A percentile compares a stretch with the other conserved stretches of the same genome.
phyloP scores from a whole-genome alignment of 2,113 vertebrate genomes.

The Psilopsiagon aurifrons region DNA sequence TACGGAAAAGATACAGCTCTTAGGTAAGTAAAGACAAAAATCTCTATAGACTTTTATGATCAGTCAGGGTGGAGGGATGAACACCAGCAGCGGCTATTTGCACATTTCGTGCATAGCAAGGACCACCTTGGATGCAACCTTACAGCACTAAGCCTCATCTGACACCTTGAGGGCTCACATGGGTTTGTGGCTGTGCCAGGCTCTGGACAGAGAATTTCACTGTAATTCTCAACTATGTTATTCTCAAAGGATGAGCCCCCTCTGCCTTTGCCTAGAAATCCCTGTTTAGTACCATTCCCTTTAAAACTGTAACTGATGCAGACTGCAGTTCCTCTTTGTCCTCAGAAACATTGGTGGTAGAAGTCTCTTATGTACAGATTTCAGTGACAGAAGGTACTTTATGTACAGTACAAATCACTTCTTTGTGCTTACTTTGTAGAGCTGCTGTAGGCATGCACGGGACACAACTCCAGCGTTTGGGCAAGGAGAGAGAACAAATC shows the following conservation, averaged over 20 bases:
- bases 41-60: background rate
- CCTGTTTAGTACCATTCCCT: background rate
- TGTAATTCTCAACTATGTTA: background rate
- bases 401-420: background rate
- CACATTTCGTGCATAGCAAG: background rate
- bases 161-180: background rate
- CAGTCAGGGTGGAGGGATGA: background rate
- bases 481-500: background rate
- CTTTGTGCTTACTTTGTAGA: background rate
- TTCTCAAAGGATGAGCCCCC: background rate
- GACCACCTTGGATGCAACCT: background rate
- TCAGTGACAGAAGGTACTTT: background rate
- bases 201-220: background rate
- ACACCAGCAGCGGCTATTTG: background rate
- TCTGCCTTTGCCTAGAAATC: background rate
- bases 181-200: background rate
- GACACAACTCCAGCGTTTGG: accelerated
- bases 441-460: background rate
- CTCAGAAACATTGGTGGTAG: background rate
- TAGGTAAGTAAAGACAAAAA: background rate
- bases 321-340: background rate
- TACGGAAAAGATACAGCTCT: background rate
- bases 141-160: background rate
- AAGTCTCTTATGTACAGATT: background rate
- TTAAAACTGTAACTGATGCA: background rate